Base-by-base conservation (phyloP, 2,888 invertebrate genomes). In the Baronia brevicornis region DNA sequence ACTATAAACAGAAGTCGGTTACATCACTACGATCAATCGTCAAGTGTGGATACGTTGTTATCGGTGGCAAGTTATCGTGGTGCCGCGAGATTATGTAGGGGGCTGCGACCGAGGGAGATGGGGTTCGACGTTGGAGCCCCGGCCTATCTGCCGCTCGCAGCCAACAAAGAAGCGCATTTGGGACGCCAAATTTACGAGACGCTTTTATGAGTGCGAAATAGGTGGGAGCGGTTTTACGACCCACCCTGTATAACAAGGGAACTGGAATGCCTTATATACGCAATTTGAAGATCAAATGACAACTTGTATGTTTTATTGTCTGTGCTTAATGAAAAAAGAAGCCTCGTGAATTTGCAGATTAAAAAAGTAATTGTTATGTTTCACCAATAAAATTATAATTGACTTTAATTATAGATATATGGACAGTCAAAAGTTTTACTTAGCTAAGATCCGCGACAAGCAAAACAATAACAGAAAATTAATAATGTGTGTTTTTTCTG, bases 181-280 rank as follows among this genome's bases (percentile, higher is more conserved):
- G 70, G 75, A 68, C 66, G 63, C 51, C 50, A 61, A 77, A 75
- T 78, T 78, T 80, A 79, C 71, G 79, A 71, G 69, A 51, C 69
- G 63, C 65, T 71, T 78, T 79, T 79, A 79, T 71, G 79, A 72
- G 67, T 73, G 73, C 72, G 61, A 73, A 79, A 77, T 75, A 77
- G 75, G 74, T 77, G 63, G 75, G 70, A 60, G 64, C 57, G 64
- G 59, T 54, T 72, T 77, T 73, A 69, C 56, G 73, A 65, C 38
- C 61, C 65, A 63, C 62, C 72, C 74, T 56, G 70, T 62, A 66
- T 72, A 72, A 71, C 70, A 62, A 67, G 67, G 27, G 21, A 28
- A 23, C 26, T 15, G 7, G 11, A 13, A 31, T 19, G 17, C 14
- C 13, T 22, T 28, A 17, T 12, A 8, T 7, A 7, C 13, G 9